phyloP scores from a whole-genome alignment of 2,888 invertebrate species.

The Icerya purchasi region DNA sequence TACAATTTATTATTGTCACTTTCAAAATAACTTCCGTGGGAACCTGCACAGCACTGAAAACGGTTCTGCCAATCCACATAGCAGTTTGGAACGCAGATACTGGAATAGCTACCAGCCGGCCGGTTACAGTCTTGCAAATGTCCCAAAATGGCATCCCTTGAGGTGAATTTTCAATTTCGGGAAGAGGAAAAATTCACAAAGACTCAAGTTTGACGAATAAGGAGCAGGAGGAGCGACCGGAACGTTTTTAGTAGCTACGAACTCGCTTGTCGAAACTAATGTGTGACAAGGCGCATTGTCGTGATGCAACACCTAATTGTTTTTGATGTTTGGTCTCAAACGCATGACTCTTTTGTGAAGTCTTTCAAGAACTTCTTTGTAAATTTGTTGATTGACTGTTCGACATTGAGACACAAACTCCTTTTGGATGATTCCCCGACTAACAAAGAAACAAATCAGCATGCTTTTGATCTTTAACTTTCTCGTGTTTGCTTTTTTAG shows the following conservation, averaged over 20 bases:
- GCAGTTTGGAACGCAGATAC: background rate
- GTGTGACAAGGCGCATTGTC: background rate
- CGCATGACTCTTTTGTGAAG: background rate
- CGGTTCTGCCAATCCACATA: background rate
- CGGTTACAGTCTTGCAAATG: background rate
- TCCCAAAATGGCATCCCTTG: background rate
- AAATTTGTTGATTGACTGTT: background rate
- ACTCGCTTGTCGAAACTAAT: background rate
- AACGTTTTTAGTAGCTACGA: background rate
- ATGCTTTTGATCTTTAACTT: background rate
- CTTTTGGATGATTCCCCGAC: background rate
- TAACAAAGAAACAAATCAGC: background rate
- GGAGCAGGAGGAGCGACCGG: background rate
- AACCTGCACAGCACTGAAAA: too few relatives aligned
- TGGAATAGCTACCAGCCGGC: background rate
- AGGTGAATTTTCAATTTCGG: background rate
- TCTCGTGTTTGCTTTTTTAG: background rate
- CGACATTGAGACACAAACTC: background rate
- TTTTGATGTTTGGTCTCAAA: background rate
- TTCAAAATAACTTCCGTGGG: too few relatives aligned
- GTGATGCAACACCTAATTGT: background rate
- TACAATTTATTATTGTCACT: too few relatives aligned
- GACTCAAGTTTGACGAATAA: background rate
- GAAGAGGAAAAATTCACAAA: background rate
- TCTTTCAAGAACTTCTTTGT: background rate